A percentile compares a stretch with the other conserved stretches of the same genome.
These are phyloP conservation scores for Heteromyza rotundicornis DNA, from an alignment of 2,888 invertebrate species.

Conservation along the genomic window DNA sequence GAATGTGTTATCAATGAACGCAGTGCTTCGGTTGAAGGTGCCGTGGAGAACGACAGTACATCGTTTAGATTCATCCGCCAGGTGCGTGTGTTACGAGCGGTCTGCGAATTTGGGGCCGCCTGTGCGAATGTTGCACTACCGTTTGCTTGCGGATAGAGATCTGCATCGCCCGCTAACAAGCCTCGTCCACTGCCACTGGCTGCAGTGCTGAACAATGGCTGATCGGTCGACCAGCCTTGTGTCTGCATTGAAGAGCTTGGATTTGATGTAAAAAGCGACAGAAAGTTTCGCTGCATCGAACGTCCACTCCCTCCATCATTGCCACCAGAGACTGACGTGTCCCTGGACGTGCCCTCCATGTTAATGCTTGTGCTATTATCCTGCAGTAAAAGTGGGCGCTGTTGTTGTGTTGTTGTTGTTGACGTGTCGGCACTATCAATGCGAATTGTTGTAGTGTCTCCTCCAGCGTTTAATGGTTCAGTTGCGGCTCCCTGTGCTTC, in stretches of 20 bases:
- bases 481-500: no score
- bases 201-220: slow-evolving; percentile 34
- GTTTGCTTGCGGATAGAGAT: background rate
- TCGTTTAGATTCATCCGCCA: slow-evolving; percentile 57
- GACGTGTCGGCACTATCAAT: no score
- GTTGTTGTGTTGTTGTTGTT: no score
- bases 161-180: slow-evolving; percentile 33
- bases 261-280: slow-evolving; percentile 35
- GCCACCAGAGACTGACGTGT: slow-evolving; percentile 26
- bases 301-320: slow-evolving; percentile 21
- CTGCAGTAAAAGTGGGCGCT: no score
- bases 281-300: slow-evolving; percentile 36
- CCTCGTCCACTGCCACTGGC: slow-evolving; percentile 27
- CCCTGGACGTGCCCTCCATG: slow-evolving; percentile 35
- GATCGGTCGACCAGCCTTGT: slow-evolving; percentile 33
- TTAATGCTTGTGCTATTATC: slow-evolving; percentile 37
- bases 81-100: slow-evolving; percentile 33
- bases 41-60: slow-evolving; percentile 51
- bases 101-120: slow-evolving; percentile 21
- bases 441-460: no score
- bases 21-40: slow-evolving; percentile 51
- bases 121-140: slow-evolving; percentile 15
- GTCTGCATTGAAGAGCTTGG: slow-evolving; percentile 30
- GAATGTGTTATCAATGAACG: slow-evolving; percentile 51
- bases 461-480: no score